Conservation (phyloP, 2,797 vertebrate genomes). For the Chlorospingus semifuscus region DNA sequence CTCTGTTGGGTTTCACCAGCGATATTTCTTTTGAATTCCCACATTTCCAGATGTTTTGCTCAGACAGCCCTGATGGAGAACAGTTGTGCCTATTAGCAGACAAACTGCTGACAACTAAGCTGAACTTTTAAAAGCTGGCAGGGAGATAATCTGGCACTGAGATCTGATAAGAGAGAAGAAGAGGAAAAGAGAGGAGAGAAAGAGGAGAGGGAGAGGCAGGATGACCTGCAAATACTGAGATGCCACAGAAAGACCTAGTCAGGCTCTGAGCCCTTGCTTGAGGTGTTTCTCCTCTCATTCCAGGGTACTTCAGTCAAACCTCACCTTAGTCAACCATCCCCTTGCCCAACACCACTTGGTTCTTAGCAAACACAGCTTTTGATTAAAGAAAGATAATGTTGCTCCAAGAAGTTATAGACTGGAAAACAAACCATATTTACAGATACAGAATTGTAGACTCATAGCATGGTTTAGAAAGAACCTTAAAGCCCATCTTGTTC, state of each 20-base stretch:
- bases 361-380: neutral
- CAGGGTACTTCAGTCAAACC: neutral
- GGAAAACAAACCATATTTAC: neutral
- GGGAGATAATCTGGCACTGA: slow-evolving; percentile 5
- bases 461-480: neutral
- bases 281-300: neutral
- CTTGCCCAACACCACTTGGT: neutral
- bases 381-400: neutral
- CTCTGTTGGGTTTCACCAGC: neutral
- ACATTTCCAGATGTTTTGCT: slow-evolving; percentile 29
- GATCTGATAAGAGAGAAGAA: neutral
- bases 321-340: neutral
- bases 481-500: neutral
- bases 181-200: neutral
- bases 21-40: neutral
- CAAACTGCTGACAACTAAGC: slow-evolving; percentile 54
- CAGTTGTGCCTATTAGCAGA: slow-evolving; percentile 51
- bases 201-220: neutral
- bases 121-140: slow-evolving; percentile 25
- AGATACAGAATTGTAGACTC: neutral
- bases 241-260: neutral
- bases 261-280: neutral
- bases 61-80: slow-evolving; percentile 13
- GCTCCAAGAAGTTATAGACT: neutral
- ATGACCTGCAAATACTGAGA: neutral